Base-by-base conservation (phyloP, 2,888 invertebrate genomes). In the Doris montereyensis region DNA sequence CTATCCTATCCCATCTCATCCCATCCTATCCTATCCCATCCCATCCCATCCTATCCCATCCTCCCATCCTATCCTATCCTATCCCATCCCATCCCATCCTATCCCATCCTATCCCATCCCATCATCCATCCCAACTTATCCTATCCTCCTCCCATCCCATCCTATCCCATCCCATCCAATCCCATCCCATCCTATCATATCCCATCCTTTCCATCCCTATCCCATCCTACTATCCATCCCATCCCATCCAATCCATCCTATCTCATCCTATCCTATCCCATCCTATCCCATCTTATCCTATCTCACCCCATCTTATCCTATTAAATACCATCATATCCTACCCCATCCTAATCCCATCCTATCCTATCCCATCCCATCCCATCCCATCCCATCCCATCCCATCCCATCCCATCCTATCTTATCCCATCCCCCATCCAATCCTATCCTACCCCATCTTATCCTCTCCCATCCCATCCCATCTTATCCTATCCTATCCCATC, bases 221-320 rank as follows among this genome's bases (percentile, higher is more conserved):
- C 21, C 34, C 41, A 34, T 17, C 13, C 76, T 26, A 26, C 21
- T 70, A 41, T 35, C 58, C 21, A 3, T 72, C n/a, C n/a, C 57
- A 5, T 21, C 52, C 34, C 21, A 13, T 72, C 72, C 26, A 72
- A 41, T 3, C 72, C 17, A 52, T 72, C 34, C 70, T 70, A 70
- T 32, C 70, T 35, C 34, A 32, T 32, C 70, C 70, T 70, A 32
- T 32, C 70, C 70, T 70, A 70, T 34, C 70, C 32, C 34, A 70
- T 32, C 34, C 8, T 74, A 21, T 28, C 52, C 60, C 30, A 24
- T 35, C 30, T 32, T 74, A 57, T 26, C 30, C 30, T 60, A 30
- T 32, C 28, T 60, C 32, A 30, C n/a, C 60, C 28, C 60, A 41
- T 35, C 52, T 52, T 73, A 41, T 52, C n/a, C 41, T 24, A 24